Evolutionary conservation across 1,140 invertebrate species (phyloP).

Genomic region (Aphelenchoides avenae): DNA sequence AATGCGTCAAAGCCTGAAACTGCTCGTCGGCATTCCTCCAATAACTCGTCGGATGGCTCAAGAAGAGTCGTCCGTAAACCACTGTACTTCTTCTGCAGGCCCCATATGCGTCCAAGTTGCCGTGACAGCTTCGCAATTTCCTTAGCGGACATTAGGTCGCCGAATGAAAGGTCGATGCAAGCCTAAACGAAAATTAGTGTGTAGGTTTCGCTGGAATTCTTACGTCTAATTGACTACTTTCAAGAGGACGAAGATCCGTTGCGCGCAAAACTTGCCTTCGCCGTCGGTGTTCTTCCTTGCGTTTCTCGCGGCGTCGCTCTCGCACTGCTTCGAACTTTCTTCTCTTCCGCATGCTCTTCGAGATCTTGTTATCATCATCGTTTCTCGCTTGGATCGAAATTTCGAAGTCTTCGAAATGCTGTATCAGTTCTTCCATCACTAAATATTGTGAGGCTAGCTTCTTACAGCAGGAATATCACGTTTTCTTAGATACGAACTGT

Average conservation of each 20-base stretch:
- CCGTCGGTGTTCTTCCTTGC: background rate
- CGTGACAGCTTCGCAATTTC: constrained; percentile 7
- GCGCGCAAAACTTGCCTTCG: constrained; percentile 3
- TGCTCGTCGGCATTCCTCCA: constrained; percentile 15
- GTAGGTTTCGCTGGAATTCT: background rate
- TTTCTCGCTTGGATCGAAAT: too few relatives aligned
- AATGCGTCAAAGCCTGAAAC: constrained; percentile 7
- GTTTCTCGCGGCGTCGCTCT: background rate
- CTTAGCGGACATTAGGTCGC: constrained; percentile 13
- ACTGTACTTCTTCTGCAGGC: constrained; percentile 24
- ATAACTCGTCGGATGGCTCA: constrained; percentile 12
- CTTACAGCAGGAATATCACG: too few relatives aligned
- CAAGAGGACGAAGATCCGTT: background rate
- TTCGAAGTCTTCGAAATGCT: too few relatives aligned
- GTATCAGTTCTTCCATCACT: too few relatives aligned
- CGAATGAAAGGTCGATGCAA: constrained; percentile 20
- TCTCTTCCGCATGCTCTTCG: background rate
- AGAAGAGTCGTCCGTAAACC: constrained; percentile 10
- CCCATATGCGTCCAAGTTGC: constrained; percentile 18
- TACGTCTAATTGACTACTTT: background rate
- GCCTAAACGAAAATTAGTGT: constrained; percentile 9
- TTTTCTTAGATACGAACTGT: too few relatives aligned
- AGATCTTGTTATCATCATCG: background rate
- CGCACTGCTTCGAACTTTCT: constrained; percentile 1
- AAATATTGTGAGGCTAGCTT: too few relatives aligned